A percentile compares a stretch with the other conserved stretches of the same genome.
phyloP scores from a whole-genome alignment of 2,888 invertebrate species.

The Diarsia brunnea region DNA sequence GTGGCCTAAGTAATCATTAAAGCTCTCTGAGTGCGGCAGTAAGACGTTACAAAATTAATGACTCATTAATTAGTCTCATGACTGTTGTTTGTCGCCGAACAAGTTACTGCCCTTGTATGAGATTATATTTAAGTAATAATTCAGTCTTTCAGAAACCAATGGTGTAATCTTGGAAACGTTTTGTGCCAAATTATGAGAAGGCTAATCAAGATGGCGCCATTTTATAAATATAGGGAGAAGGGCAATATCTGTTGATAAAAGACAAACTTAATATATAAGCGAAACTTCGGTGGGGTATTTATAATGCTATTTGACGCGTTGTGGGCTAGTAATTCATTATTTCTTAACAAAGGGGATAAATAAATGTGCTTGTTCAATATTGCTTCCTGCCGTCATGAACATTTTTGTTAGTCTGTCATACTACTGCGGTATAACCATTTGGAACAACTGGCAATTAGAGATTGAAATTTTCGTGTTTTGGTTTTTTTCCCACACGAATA shows the following conservation, averaged over 20 bases:
- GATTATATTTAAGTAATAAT: no score
- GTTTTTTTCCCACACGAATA: no score
- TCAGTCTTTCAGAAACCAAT: conserved; percentile 3
- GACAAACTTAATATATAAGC: not conserved
- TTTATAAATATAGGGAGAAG: not conserved
- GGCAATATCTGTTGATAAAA: conserved; percentile 2
- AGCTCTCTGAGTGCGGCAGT: no score
- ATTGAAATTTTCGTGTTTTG: not conserved
- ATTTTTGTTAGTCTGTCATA: not conserved
- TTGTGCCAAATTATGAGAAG: conserved; percentile 29
- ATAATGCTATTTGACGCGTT: not conserved
- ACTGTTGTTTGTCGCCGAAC: not conserved
- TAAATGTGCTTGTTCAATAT: not conserved
- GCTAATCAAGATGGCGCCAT: not conserved
- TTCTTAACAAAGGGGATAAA: not conserved
- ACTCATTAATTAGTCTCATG: not conserved
- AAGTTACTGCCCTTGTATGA: not conserved
- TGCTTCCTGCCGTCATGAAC: not conserved
- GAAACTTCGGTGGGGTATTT: not conserved
- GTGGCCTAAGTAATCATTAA: no score
- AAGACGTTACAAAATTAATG: not conserved
- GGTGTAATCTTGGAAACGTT: not conserved
- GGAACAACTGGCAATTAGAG: not conserved
- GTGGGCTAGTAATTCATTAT: not conserved
- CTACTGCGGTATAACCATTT: no score